phyloP scores from a whole-genome alignment of 2,888 invertebrate genomes.

The Frankliniella fusca region DNA sequence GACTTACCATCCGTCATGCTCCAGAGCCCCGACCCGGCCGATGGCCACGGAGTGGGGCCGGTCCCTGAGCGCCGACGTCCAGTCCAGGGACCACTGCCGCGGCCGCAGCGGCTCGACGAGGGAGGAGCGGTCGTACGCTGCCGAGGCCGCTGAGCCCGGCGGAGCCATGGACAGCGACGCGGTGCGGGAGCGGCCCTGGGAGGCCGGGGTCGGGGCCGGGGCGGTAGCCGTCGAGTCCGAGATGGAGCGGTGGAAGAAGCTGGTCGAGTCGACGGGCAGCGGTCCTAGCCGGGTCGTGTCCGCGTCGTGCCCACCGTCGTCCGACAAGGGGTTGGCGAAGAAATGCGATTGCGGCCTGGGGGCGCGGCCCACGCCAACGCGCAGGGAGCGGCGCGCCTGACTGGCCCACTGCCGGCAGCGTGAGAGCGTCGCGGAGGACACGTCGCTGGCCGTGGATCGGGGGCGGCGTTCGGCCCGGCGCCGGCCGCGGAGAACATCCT shows the following conservation, averaged over 20 bases:
- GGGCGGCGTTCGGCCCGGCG: not conserved
- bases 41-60: conserved; percentile 29
- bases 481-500: not conserved
- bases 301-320: conserved; percentile 29
- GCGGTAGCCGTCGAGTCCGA: not conserved
- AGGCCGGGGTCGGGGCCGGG: not conserved
- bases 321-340: conserved; percentile 3
- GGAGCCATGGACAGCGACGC: not conserved
- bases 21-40: not conserved
- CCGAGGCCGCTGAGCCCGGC: not conserved
- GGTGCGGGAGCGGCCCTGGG: not conserved
- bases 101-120: not conserved
- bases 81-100: conserved; percentile 21
- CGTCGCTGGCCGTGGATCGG: conserved; percentile 11
- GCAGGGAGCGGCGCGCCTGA: conserved; percentile 10
- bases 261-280: conserved; percentile 30
- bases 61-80: conserved; percentile 24
- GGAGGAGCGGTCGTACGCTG: not conserved
- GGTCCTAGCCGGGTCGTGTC: conserved; percentile 30
- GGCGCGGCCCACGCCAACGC: not conserved
- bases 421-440: not conserved
- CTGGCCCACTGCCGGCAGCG: conserved; percentile 4
- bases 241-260: not conserved
- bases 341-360: not conserved
- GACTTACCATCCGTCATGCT: not conserved